Evolutionary conservation across 64 coral and sea anemone species (phyloP).

Genomic region (Montipora foliosa): DNA sequence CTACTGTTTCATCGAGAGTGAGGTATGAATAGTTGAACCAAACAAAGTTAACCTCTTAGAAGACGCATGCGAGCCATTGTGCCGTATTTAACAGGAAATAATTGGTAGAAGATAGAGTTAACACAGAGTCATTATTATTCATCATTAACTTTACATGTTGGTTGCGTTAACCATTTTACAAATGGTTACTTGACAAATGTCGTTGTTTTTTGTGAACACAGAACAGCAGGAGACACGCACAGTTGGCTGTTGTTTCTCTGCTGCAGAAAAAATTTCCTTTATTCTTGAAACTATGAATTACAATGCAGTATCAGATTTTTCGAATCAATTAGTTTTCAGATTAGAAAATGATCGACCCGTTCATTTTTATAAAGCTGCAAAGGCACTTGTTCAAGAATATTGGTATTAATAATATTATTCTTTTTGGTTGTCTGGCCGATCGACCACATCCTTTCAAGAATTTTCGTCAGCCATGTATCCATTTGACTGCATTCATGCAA

Average conservation of each 20-base stretch:
- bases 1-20: background rate
- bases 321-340: background rate
- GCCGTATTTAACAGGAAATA: background rate
- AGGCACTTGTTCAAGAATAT: background rate
- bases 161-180: background rate
- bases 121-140: background rate
- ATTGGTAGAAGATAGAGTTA: background rate
- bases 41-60: background rate
- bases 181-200: no score
- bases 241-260: slow-evolving; percentile 12
- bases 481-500: background rate
- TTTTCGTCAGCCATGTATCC: background rate
- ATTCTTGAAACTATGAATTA: background rate
- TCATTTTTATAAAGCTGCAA: slow-evolving; percentile 27
- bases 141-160: background rate
- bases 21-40: background rate
- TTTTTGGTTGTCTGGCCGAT: no score
- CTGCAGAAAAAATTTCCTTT: background rate
- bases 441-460: background rate
- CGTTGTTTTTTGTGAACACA: background rate
- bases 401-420: background rate
- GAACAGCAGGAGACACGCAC: slow-evolving; percentile 9
- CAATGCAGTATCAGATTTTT: background rate
- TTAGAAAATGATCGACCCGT: slow-evolving; percentile 19
- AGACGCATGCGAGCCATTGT: background rate